Percentiles rank a stretch among this genome's conserved stretches.
Evolutionary conservation across 2,797 vertebrate species (phyloP).

Genomic region (Lepidocolaptes lacrymiger): DNA sequence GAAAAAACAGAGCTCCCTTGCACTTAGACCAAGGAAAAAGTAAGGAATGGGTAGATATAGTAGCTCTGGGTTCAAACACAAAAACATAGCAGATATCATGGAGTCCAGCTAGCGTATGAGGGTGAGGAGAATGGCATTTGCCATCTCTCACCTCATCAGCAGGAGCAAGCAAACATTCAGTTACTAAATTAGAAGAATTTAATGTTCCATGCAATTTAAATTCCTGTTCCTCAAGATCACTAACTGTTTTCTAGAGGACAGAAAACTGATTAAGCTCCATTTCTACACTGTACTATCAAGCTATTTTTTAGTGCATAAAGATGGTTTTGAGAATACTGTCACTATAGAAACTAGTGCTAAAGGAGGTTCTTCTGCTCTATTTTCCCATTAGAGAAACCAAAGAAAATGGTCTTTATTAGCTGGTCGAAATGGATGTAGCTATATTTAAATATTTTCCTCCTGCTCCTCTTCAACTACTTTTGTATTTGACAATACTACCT

Average conservation of each 20-base stretch:
- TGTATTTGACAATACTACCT: not conserved
- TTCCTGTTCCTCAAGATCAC: not conserved
- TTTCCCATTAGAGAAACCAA: slow-evolving; percentile 8
- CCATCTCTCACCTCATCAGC: not conserved
- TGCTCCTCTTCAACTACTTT: not conserved
- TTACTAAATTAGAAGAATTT: not conserved
- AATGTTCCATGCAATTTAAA: slow-evolving; percentile 14
- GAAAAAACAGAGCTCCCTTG: not conserved
- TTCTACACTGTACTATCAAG: slow-evolving; percentile 3
- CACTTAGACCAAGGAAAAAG: not conserved
- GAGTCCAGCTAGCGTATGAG: not conserved
- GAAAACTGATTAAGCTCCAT: slow-evolving; percentile 16
- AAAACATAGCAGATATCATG: not conserved
- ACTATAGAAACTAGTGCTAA: slow-evolving; percentile 63
- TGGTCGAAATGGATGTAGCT: not conserved
- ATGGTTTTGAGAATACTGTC: slow-evolving; percentile 41
- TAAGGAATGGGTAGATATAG: not conserved
- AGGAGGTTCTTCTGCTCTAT: slow-evolving; percentile 8
- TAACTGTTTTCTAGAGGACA: slow-evolving; percentile 16
- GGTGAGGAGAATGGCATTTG: not conserved
- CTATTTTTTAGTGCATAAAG: slow-evolving; percentile 42
- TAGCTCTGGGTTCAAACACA: not conserved
- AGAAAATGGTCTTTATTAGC: not conserved
- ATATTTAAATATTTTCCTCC: not conserved
- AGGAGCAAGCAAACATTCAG: not conserved